A percentile compares a stretch with the other conserved stretches of the same genome.
Conservation (phyloP, 2,888 invertebrate genomes). For the Augochlorella aurata region DNA sequence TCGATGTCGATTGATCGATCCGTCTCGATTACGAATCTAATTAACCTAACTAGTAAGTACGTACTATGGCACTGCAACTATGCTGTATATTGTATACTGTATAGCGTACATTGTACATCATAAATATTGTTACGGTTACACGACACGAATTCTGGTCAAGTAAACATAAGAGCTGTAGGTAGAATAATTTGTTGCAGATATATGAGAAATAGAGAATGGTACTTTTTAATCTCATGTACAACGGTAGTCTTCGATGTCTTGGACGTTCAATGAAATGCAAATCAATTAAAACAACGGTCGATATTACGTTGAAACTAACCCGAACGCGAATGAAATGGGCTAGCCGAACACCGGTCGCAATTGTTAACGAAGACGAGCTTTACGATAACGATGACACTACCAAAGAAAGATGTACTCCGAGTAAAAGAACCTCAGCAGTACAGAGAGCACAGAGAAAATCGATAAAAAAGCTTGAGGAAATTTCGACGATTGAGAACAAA, state of each 20-base stretch:
- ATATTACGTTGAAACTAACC: constrained; percentile 28
- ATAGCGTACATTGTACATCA: too few species aligned
- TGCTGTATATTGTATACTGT: too few species aligned
- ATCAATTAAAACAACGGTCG: background rate
- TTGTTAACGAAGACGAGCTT: constrained; percentile 83
- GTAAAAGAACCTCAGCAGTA: background rate
- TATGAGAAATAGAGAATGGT: background rate
- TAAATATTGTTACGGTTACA: too few species aligned
- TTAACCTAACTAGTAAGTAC: too few species aligned
- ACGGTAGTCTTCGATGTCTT: constrained; percentile 4
- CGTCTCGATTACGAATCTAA: too few species aligned
- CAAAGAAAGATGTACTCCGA: accelerated
- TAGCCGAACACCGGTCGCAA: constrained; percentile 83
- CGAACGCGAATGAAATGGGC: constrained; percentile 80
- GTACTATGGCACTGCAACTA: too few species aligned
- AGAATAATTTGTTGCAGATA: too few species aligned
- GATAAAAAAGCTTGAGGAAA: constrained; percentile 67
- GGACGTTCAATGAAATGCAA: background rate
- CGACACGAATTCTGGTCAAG: background rate
- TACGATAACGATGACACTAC: constrained; percentile 59
- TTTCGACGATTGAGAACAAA: constrained; percentile 79
- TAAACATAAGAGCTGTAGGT: too few species aligned
- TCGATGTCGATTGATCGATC: too few species aligned
- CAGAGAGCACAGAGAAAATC: background rate
- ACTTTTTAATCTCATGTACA: background rate